phyloP scores from a whole-genome alignment of 2,888 invertebrate species.

The Strigamia transsilvanica region DNA sequence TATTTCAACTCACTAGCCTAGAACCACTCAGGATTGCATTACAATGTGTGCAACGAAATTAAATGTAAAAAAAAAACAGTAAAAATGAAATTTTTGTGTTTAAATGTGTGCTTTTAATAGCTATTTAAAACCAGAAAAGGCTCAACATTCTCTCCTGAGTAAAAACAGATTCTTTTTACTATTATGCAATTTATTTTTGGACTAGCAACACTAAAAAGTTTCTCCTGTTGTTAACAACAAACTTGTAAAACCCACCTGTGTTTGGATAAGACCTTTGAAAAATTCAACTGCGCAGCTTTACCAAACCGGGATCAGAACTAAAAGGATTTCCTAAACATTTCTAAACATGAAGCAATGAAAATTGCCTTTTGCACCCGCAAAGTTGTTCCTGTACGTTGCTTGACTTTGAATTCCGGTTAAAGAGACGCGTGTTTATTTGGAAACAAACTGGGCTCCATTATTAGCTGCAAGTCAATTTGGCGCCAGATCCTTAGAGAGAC shows the following conservation, averaged over 20 bases:
- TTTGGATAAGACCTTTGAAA: background rate
- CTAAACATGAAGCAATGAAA: conserved; percentile 39
- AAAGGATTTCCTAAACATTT: conserved; percentile 49
- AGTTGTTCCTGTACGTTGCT: conserved; percentile 28
- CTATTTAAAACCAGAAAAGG: background rate
- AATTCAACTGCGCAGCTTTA: conserved; percentile 7
- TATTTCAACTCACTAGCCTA: too few species aligned
- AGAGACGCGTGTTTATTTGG: conserved; percentile 48
- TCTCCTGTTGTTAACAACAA: background rate
- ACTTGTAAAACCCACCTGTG: background rate
- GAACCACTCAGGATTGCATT: too few species aligned
- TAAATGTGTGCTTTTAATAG: background rate
- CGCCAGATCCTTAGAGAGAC: conserved; percentile 46
- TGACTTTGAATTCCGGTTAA: conserved; percentile 49
- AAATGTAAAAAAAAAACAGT: background rate
- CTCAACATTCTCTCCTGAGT: background rate
- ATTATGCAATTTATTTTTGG: background rate
- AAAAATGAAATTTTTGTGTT: background rate
- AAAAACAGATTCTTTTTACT: background rate
- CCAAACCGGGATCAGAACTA: background rate
- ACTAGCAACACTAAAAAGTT: background rate
- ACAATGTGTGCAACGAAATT: background rate
- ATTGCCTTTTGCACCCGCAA: conserved; percentile 22
- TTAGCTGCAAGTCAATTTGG: conserved; percentile 45
- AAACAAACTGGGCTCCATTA: conserved; percentile 42